Evolutionary conservation across 2,113 vertebrate genomes (phyloP).

Genomic region (Pterophyllum scalare): DNA sequence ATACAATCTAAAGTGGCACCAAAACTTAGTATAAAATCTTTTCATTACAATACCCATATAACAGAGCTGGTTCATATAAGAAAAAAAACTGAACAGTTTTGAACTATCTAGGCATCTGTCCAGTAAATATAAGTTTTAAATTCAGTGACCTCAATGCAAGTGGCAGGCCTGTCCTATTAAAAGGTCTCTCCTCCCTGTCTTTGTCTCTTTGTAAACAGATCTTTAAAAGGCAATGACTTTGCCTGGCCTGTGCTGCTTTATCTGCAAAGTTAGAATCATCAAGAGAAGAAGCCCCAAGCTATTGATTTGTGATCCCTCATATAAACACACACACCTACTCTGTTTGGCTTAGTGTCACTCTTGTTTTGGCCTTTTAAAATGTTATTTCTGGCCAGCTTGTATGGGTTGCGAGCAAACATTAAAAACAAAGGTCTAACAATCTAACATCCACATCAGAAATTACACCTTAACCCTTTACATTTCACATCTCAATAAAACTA

Average conservation of each 20-base stretch:
- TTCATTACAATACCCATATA: slow-evolving; percentile 22
- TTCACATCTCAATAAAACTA: slow-evolving; percentile 18
- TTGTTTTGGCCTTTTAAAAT: slow-evolving; percentile 87
- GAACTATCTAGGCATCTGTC: slow-evolving; percentile 62
- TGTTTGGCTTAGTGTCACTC: slow-evolving; percentile 85
- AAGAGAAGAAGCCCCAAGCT: slow-evolving; percentile 60
- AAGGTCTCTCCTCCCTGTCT: slow-evolving; percentile 70
- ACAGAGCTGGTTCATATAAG: slow-evolving; percentile 25
- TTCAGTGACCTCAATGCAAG: slow-evolving; percentile 69
- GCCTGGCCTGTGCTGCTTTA: slow-evolving; percentile 59
- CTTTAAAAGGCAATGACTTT: slow-evolving; percentile 66
- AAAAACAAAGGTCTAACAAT: slow-evolving; percentile 16
- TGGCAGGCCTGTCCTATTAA: slow-evolving; percentile 75
- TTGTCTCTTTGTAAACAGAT: slow-evolving; percentile 70
- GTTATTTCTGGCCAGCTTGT: slow-evolving; percentile 74
- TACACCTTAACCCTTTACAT: neutral
- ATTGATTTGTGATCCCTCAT: slow-evolving; percentile 72
- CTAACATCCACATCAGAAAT: neutral
- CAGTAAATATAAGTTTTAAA: slow-evolving; percentile 55
- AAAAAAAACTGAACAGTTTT: slow-evolving; percentile 18
- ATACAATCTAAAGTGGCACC: neutral
- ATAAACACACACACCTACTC: slow-evolving; percentile 26
- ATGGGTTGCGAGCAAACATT: slow-evolving; percentile 62
- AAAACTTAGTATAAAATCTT: neutral
- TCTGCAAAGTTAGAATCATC: slow-evolving; percentile 73